A percentile compares a stretch with the other conserved stretches of the same genome.
phyloP scores from a whole-genome alignment of 2,797 vertebrate genomes.

The Pantherophis alleghaniensis region DNA sequence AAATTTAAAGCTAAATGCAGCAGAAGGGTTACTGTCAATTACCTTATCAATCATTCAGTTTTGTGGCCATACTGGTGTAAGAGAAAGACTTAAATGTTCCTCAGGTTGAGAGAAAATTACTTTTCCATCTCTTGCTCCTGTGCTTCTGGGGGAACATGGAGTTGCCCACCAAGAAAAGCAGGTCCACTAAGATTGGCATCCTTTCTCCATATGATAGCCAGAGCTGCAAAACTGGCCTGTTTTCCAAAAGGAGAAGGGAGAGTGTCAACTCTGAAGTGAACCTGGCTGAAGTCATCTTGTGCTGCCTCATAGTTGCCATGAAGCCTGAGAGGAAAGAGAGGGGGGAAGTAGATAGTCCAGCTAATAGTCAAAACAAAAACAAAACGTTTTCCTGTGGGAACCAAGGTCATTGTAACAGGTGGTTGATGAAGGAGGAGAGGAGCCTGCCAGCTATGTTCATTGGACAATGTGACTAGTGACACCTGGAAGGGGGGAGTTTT shows the following conservation, averaged over 20 bases:
- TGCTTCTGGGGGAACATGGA: background rate
- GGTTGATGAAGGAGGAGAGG: no score
- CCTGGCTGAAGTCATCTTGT: no score
- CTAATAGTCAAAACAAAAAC: no score
- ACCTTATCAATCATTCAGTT: background rate
- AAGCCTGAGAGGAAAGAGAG: no score
- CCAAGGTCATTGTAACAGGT: no score
- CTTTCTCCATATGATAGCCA: background rate
- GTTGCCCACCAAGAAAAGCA: background rate
- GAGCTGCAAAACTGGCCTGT: background rate
- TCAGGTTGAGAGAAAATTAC: background rate
- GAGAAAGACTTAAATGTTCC: background rate
- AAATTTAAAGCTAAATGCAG: background rate
- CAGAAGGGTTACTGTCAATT: background rate
- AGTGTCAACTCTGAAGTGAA: no score
- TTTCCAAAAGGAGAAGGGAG: background rate
- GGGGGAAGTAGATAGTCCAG: no score
- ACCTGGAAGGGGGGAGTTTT: no score
- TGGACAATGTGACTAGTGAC: no score
- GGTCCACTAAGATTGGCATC: background rate
- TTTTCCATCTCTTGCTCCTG: background rate
- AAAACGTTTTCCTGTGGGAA: no score
- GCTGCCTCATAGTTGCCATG: no score
- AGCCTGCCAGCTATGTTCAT: no score
- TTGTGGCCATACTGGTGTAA: background rate